phyloP scores from a whole-genome alignment of 2,888 invertebrate genomes.

The Homarus gammarus region DNA sequence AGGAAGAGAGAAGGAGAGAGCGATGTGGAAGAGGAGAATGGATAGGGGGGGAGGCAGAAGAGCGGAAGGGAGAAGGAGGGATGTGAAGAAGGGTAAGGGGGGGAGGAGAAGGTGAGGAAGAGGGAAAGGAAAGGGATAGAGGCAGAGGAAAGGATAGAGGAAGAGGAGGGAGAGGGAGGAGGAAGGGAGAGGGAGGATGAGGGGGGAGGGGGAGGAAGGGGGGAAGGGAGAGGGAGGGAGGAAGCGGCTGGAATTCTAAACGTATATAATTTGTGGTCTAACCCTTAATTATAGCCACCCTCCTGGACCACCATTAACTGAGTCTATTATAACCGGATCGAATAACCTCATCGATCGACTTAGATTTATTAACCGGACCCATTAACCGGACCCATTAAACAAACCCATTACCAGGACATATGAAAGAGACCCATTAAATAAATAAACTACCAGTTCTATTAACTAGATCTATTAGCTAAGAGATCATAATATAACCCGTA shows the following conservation, averaged over 20 bases:
- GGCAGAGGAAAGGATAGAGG: not conserved
- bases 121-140: not conserved
- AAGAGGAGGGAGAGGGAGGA: not conserved
- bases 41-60: not conserved
- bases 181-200: not conserved
- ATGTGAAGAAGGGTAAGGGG: not conserved
- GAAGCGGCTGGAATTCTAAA: too few species aligned
- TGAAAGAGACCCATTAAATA: too few species aligned
- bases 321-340: not conserved
- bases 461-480: too few species aligned
- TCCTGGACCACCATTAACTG: not conserved
- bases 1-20: not conserved
- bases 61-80: not conserved
- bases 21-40: not conserved
- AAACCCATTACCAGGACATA: too few species aligned
- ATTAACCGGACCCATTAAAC: not conserved
- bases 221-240: too few species aligned
- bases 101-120: not conserved
- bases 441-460: too few species aligned
- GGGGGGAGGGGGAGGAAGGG: not conserved
- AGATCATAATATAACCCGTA: too few species aligned
- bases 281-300: not conserved
- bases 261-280: not conserved
- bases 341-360: too few species aligned
- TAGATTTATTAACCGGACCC: not conserved